A percentile compares a stretch with the other conserved stretches of the same genome.
phyloP scores from a whole-genome alignment of 2,888 invertebrate species.

The Craniophora ligustri region DNA sequence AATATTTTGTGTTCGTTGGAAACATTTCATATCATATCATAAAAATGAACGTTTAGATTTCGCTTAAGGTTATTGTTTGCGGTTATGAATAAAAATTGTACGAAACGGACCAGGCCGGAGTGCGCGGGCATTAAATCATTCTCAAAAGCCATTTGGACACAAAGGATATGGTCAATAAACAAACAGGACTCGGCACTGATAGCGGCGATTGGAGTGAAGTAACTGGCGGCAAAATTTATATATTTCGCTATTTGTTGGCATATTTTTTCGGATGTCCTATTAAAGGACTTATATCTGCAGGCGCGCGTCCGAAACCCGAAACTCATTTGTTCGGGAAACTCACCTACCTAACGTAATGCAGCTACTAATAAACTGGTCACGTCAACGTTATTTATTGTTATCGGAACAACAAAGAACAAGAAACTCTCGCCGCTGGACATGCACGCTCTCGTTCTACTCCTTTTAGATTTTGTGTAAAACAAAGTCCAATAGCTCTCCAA shows the following conservation, averaged over 20 bases:
- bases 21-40: constrained; percentile 47
- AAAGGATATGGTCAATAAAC: constrained; percentile 84
- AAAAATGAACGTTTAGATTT: constrained; percentile 63
- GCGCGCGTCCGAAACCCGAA: constrained; percentile 69
- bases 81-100: constrained; percentile 72
- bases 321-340: constrained; percentile 69
- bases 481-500: constrained; percentile 14
- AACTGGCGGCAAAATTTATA: constrained; percentile 70
- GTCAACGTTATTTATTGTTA: constrained; percentile 85
- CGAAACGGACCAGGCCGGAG: constrained; percentile 63
- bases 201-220: constrained; percentile 68
- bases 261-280: constrained; percentile 66
- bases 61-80: constrained; percentile 64
- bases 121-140: constrained; percentile 76
- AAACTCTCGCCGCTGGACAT: constrained; percentile 69
- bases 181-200: constrained; percentile 74
- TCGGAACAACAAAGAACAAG: constrained; percentile 78
- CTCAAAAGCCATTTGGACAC: constrained; percentile 77
- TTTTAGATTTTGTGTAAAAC: constrained; percentile 57
- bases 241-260: constrained; percentile 62
- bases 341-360: constrained; percentile 75
- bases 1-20: constrained; percentile 52
- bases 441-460: constrained; percentile 69
- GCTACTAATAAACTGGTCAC: constrained; percentile 85
- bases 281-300: constrained; percentile 66